Evolutionary conservation across 2,888 invertebrate genomes (phyloP).

Genomic region (Cantharis flavilabris): DNA sequence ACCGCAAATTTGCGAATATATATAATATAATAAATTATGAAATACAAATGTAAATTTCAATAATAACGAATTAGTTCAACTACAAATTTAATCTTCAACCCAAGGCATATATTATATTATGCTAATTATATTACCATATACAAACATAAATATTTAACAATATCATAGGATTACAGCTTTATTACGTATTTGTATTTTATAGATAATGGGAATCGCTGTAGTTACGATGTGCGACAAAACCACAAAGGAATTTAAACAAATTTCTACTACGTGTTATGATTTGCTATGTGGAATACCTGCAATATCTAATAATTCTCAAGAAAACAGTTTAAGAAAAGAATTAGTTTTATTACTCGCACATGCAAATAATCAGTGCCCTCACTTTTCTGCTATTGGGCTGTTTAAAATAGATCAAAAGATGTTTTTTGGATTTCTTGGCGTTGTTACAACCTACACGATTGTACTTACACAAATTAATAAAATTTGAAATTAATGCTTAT

Average conservation of each 20-base stretch:
- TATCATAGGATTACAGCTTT: too few species aligned
- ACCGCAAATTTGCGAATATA: too few species aligned
- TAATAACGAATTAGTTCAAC: too few species aligned
- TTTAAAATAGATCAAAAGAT: slow-evolving; percentile 2
- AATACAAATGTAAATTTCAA: too few species aligned
- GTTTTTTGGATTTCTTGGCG: background rate
- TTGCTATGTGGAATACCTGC: background rate
- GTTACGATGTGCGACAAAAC: background rate
- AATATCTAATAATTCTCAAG: background rate
- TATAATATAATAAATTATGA: too few species aligned
- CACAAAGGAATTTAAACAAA: background rate
- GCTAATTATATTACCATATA: too few species aligned
- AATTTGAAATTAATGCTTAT: background rate
- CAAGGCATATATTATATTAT: too few species aligned
- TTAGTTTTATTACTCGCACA: background rate
- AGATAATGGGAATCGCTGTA: background rate
- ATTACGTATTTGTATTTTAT: background rate
- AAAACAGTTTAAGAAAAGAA: background rate
- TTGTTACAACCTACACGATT: background rate
- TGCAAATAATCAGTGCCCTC: background rate
- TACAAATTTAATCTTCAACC: too few species aligned
- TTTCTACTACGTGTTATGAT: background rate
- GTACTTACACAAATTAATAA: slow-evolving; percentile 32
- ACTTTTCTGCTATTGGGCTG: slow-evolving; percentile 23
- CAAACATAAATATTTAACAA: too few species aligned